Conservation (phyloP, 2,113 vertebrate species). For the Epinephelus moara region DNA sequence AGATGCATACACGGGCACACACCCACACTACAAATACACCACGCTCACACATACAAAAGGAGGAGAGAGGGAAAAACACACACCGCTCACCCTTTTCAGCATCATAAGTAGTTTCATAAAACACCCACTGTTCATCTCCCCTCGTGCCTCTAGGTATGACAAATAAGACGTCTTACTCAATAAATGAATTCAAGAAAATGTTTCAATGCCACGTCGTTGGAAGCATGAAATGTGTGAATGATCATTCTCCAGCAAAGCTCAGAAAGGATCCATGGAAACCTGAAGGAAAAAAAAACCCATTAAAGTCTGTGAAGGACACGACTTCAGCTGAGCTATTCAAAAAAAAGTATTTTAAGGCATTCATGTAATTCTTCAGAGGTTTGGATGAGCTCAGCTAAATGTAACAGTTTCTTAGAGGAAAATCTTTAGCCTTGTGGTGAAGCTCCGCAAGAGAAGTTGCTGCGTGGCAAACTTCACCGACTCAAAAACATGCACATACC, state of each 20-base stretch:
- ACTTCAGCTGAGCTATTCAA: slow-evolving; percentile 29
- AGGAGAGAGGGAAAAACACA: slow-evolving; percentile 15
- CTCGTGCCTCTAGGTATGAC: slow-evolving; percentile 31
- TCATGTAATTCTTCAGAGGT: slow-evolving; percentile 40
- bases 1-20: slow-evolving; percentile 38
- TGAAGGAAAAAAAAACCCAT: neutral
- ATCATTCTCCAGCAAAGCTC: slow-evolving; percentile 31
- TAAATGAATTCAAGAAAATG: slow-evolving; percentile 43
- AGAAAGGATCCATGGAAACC: slow-evolving; percentile 14
- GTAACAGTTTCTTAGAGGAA: slow-evolving; percentile 21
- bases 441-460: slow-evolving; percentile 27
- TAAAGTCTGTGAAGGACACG: slow-evolving; percentile 40
- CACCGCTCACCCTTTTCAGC: neutral
- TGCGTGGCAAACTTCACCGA: slow-evolving; percentile 44
- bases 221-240: slow-evolving; percentile 41
- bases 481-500: slow-evolving; percentile 34
- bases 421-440: slow-evolving; percentile 24
- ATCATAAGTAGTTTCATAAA: slow-evolving; percentile 30
- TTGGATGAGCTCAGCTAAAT: slow-evolving; percentile 25
- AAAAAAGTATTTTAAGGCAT: slow-evolving; percentile 28
- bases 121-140: slow-evolving; percentile 22
- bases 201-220: slow-evolving; percentile 19
- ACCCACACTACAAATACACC: slow-evolving; percentile 23
- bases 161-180: slow-evolving; percentile 35
- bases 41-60: slow-evolving; percentile 19